A percentile compares a stretch with the other conserved stretches of the same genome.
These are phyloP conservation scores for Apeltes quadracus DNA, from an alignment of 2,113 vertebrate genomes.

Conservation along the genomic window DNA sequence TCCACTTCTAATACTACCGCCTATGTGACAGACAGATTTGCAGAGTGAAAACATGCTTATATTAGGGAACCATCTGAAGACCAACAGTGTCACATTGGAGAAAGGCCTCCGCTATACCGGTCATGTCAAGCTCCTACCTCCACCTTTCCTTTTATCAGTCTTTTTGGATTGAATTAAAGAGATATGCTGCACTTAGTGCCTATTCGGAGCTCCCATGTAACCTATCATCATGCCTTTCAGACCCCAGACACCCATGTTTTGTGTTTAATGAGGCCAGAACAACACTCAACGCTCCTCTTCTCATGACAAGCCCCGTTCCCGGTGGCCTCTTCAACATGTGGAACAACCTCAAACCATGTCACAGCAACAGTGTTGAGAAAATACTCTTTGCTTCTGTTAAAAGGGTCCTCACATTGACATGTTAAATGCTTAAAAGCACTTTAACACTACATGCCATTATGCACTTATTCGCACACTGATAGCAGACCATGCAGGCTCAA, in stretches of 20 bases:
- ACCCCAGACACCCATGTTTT: conserved; percentile 24
- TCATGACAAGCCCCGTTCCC: conserved; percentile 8
- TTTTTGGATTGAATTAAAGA: conserved; percentile 2
- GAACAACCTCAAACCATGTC: conserved; percentile 6
- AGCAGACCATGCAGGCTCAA: too few species aligned
- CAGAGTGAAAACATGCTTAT: too few species aligned
- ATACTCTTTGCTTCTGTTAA: neutral
- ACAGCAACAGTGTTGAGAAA: neutral
- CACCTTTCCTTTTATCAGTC: neutral
- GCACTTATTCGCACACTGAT: too few species aligned
- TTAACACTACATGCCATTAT: too few species aligned
- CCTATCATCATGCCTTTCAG: neutral
- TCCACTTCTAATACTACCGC: too few species aligned
- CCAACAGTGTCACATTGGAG: neutral
- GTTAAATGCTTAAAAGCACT: neutral
- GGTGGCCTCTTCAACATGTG: conserved; percentile 16
- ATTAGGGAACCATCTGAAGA: neutral
- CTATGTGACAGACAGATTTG: too few species aligned
- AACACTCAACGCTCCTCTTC: conserved; percentile 21
- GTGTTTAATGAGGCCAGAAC: conserved; percentile 19
- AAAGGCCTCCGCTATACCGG: neutral
- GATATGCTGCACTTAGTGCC: neutral
- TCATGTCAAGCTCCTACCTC: neutral
- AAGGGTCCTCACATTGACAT: neutral
- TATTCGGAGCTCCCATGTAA: neutral